Percentiles rank a stretch among this genome's conserved stretches.
These are phyloP conservation scores for Drosophila ercepeae DNA, from an alignment of 1,140 invertebrate genomes.

Conservation along the genomic window DNA sequence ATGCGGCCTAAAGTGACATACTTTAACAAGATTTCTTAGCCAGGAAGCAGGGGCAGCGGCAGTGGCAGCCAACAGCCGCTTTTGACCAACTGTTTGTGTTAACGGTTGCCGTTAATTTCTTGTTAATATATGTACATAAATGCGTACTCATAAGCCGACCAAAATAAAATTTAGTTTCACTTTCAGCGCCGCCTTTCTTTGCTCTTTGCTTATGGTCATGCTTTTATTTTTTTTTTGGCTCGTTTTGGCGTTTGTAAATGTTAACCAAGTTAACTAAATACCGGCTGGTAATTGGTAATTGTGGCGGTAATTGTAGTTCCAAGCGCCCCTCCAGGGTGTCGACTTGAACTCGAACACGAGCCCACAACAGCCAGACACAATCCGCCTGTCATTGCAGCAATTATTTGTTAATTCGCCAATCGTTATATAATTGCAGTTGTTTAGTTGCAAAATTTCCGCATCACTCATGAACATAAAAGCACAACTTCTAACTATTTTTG, in stretches of 20 bases:
- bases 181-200: conserved; percentile 5
- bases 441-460: conserved; percentile 26
- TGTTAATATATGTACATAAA: conserved; percentile 35
- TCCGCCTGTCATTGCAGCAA: conserved; percentile 24
- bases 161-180: conserved; percentile 40
- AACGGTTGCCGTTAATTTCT: conserved; percentile 41
- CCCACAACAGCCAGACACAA: neutral
- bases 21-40: conserved; percentile 35
- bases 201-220: neutral
- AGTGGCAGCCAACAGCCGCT: no score
- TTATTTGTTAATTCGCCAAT: conserved; percentile 43
- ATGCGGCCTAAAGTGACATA: conserved; percentile 25
- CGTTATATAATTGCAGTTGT: conserved; percentile 21
- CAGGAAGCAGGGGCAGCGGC: no score
- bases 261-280: conserved; percentile 28
- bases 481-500: neutral
- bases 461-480: neutral
- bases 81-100: conserved; percentile 23
- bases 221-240: conserved; percentile 10
- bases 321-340: conserved; percentile 6
- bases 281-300: conserved; percentile 24
- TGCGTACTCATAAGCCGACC: conserved; percentile 1
- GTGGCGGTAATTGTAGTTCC: conserved; percentile 3
- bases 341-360: conserved; percentile 10
- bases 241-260: conserved; percentile 8